Conservation (phyloP, 2,888 invertebrate species). For the Tinea semifulvella region DNA sequence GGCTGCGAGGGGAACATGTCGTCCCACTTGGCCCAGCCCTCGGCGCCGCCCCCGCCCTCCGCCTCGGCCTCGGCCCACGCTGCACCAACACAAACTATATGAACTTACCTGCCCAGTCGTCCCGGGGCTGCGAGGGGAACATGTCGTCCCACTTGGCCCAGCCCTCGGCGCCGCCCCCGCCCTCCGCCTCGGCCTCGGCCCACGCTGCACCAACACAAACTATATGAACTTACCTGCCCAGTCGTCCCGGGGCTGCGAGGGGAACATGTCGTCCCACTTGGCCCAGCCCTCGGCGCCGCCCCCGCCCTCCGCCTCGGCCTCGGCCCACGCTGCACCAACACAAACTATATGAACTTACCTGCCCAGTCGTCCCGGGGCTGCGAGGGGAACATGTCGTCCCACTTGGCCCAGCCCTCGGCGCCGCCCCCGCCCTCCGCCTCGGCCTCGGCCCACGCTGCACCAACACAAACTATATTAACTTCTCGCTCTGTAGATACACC, state of each 20-base stretch:
- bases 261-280: constrained; percentile 28
- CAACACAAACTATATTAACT: neutral
- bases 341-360: neutral
- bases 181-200: neutral
- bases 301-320: constrained; percentile 18
- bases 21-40: constrained; percentile 38
- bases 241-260: constrained; percentile 14
- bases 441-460: constrained; percentile 16
- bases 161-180: neutral
- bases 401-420: constrained; percentile 18
- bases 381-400: neutral
- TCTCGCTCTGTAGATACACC: too few relatives aligned
- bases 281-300: constrained; percentile 37
- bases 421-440: constrained; percentile 17
- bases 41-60: constrained; percentile 13
- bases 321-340: constrained; percentile 31
- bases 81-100: neutral
- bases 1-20: too few relatives aligned
- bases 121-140: neutral
- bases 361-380: neutral
- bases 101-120: constrained; percentile 12
- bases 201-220: too few relatives aligned
- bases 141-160: neutral
- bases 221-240: too few relatives aligned
- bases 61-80: neutral